A percentile compares a stretch with the other conserved stretches of the same genome.
Evolutionary conservation across 1,140 invertebrate species (phyloP).

Genomic region (Harpegnathos saltator): DNA sequence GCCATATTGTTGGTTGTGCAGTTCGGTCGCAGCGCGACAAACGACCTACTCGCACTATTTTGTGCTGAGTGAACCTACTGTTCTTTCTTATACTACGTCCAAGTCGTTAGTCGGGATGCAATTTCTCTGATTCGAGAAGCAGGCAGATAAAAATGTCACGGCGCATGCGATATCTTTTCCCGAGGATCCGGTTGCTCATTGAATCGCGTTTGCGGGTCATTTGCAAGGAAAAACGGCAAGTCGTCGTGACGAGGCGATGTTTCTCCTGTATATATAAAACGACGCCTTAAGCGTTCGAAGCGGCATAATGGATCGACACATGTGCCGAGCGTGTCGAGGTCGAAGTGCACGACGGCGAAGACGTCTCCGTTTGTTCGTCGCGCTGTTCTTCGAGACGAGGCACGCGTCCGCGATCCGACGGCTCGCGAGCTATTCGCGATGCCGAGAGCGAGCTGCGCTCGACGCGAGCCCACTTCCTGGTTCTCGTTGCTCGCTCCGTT

Average conservation of each 20-base stretch:
- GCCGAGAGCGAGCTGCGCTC: background rate
- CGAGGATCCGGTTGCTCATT: background rate
- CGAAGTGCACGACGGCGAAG: conserved; percentile 55
- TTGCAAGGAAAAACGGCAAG: background rate
- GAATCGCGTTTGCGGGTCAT: background rate
- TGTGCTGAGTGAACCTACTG: too few species aligned
- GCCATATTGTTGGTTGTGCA: too few species aligned
- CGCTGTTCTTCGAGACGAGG: background rate
- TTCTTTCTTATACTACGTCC: too few species aligned
- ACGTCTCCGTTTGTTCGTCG: conserved; percentile 52
- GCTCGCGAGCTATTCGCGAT: background rate
- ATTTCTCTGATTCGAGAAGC: too few species aligned
- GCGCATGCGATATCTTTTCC: background rate
- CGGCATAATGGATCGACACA: background rate
- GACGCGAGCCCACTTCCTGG: background rate
- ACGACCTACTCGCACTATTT: too few species aligned
- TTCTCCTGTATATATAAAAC: background rate
- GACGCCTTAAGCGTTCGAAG: conserved; percentile 13
- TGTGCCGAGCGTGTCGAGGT: background rate
- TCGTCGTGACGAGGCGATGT: background rate
- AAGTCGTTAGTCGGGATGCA: too few species aligned
- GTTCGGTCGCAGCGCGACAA: too few species aligned
- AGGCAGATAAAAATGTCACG: background rate
- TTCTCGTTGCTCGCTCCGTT: background rate
- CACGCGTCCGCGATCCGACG: background rate